Base-by-base conservation (phyloP, 1,140 invertebrate genomes). In the Tetranychus urticae region DNA sequence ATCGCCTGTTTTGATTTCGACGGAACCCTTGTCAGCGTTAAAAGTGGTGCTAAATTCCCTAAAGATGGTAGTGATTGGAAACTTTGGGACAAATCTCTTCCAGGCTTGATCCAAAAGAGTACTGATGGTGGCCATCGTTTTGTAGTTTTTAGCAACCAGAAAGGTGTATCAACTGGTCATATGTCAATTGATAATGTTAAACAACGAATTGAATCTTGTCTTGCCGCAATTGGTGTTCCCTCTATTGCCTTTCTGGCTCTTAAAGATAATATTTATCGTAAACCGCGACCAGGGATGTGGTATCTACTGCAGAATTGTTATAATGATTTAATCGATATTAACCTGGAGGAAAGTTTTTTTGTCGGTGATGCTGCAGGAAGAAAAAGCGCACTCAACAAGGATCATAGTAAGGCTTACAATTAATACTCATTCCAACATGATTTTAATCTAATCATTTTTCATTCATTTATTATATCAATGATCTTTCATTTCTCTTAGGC, bases 1-100 rank as follows among this genome's bases (percentile, higher is more conserved):
- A 60, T 65, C n/a, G 65, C 65, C 6, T 57, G 56, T 14, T 66
- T 66, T 58, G 65, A 66, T 62, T 62, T 66, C 42, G 65, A 66
- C 46, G 59, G 50, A 2, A 66, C 65, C n/a, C 50, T 66, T 23
- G 59, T 66, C 35, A 52, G 8, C 8, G 33, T 62, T 7, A 66
- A 64, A 61, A 56, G 46, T 46, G 62, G 58, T 2, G 61, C 59
- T 45, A 60, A 60, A 45, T 64, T 64, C 39, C 60, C 65, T 1
- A 61, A 63, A 50, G 59, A 65, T 59, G 36, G 33, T 14, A 58
- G 35, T 35, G 65, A 66, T 62, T 66, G 64, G 64, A 50, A 62
- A 59, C 36, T 59, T 1, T 47, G 37, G 3, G 34, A n/a, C 34
- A 45, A 33, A 6, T 12, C 8, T 4, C n/a, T 50, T n/a, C 14